Evolutionary conservation across 2,797 vertebrate genomes (phyloP).

Genomic region (Pelobates cultripes): DNA sequence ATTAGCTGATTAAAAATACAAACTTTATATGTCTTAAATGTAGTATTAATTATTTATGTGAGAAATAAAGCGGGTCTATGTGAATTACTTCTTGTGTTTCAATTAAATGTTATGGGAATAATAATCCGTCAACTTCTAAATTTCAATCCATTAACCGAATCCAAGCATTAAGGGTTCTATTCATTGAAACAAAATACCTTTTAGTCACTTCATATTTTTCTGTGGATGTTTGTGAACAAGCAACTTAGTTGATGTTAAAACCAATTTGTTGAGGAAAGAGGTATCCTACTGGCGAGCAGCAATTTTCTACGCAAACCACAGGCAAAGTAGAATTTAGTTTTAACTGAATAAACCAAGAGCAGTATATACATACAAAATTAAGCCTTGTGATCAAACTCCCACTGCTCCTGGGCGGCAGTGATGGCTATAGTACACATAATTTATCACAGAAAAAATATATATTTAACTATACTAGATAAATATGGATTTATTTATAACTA

Average conservation of each 20-base stretch:
- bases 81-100: slow-evolving; percentile 72
- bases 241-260: slow-evolving; percentile 53
- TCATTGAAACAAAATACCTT: slow-evolving; percentile 54
- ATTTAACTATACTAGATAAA: slow-evolving; percentile 32
- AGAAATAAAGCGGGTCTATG: slow-evolving; percentile 68
- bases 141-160: slow-evolving; percentile 69
- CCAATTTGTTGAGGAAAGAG: slow-evolving; percentile 54
- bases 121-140: slow-evolving; percentile 65
- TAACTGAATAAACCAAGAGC: slow-evolving; percentile 19
- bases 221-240: slow-evolving; percentile 45
- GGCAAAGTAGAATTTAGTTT: slow-evolving; percentile 11
- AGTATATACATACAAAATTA: neutral
- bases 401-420: no score
- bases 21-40: slow-evolving; percentile 73
- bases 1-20: slow-evolving; percentile 75
- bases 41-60: slow-evolving; percentile 76
- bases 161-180: slow-evolving; percentile 42
- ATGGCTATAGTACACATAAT: no score
- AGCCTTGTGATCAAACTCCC: no score
- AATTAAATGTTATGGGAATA: slow-evolving; percentile 67
- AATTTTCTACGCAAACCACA: slow-evolving; percentile 30
- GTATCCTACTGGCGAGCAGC: slow-evolving; percentile 46
- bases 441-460: slow-evolving; percentile 34
- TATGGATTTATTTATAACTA: no score
- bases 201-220: slow-evolving; percentile 57